A percentile compares a stretch with the other conserved stretches of the same genome.
Evolutionary conservation across 2,797 vertebrate species (phyloP).

Genomic region (Pantherophis vulpinus): DNA sequence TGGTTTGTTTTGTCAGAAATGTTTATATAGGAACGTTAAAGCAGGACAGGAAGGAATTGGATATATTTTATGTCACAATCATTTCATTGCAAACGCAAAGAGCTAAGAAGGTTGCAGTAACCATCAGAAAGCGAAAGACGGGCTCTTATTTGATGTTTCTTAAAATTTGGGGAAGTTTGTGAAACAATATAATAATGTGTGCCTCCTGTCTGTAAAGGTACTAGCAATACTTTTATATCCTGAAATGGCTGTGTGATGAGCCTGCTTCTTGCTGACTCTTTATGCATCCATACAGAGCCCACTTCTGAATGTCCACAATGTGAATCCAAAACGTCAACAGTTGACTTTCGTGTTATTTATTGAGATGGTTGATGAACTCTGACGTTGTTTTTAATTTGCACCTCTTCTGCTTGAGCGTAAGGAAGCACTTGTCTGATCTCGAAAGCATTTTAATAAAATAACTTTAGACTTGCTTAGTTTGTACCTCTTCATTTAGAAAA

Average conservation of each 20-base stretch:
- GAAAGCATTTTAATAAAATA: not conserved
- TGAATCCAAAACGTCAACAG: not conserved
- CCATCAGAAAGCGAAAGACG: not conserved
- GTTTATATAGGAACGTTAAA: not conserved
- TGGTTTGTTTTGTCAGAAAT: slow-evolving; percentile 20
- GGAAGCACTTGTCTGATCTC: not conserved
- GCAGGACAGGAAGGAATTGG: slow-evolving; percentile 1
- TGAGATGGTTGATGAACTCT: not conserved
- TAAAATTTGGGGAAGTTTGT: not conserved
- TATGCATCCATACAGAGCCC: not conserved
- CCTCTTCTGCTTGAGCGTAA: not conserved
- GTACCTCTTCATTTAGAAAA: not conserved
- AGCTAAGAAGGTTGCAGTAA: not conserved
- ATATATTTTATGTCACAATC: not conserved
- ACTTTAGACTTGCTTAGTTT: not conserved
- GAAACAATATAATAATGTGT: not conserved
- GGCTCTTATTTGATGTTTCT: not conserved
- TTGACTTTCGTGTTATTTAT: not conserved
- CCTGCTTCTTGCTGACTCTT: too few species aligned
- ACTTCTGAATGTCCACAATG: not conserved
- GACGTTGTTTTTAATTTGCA: not conserved
- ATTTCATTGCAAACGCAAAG: not conserved
- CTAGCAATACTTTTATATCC: too few species aligned
- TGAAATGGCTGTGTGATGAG: too few species aligned
- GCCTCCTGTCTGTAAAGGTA: not conserved